Conservation (phyloP, 1,140 invertebrate species). For the Drosophila sechellia region DNA sequence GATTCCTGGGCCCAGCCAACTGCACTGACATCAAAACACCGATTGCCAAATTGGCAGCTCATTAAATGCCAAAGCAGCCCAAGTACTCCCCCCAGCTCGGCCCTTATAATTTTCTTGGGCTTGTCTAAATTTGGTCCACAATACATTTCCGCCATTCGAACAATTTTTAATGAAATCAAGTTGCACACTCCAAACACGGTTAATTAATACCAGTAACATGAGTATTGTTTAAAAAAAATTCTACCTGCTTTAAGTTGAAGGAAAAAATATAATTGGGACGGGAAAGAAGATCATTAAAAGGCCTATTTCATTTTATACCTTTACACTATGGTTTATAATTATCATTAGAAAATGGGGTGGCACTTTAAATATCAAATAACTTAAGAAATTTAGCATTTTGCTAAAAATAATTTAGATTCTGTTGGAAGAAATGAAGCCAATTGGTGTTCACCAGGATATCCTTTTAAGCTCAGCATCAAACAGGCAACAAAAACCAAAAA, state of each 20-base stretch:
- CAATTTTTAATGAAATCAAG: slow-evolving; percentile 26
- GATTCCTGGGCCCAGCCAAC: slow-evolving; percentile 49
- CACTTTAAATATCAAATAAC: too few relatives aligned
- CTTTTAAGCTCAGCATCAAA: too few relatives aligned
- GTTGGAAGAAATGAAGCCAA: too few relatives aligned
- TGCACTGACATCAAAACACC: slow-evolving; percentile 79
- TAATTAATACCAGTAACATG: slow-evolving; percentile 22
- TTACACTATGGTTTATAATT: too few relatives aligned
- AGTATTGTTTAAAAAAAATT: slow-evolving; percentile 12
- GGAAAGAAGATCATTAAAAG: neutral
- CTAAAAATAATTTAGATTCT: too few relatives aligned
- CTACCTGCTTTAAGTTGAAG: neutral
- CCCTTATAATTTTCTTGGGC: slow-evolving; percentile 5
- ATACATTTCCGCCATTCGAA: slow-evolving; percentile 60
- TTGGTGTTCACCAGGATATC: too few relatives aligned
- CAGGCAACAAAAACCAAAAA: too few relatives aligned
- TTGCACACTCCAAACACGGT: neutral
- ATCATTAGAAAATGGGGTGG: too few relatives aligned
- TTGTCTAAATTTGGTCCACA: slow-evolving; percentile 28
- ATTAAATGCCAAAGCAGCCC: slow-evolving; percentile 63
- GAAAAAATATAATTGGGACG: neutral
- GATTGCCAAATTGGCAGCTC: slow-evolving; percentile 72
- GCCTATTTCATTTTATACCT: neutral
- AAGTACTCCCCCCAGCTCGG: slow-evolving; percentile 12
- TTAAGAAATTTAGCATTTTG: too few relatives aligned